Conservation (phyloP, 2,113 vertebrate genomes). For the Tiliqua scincoides region DNA sequence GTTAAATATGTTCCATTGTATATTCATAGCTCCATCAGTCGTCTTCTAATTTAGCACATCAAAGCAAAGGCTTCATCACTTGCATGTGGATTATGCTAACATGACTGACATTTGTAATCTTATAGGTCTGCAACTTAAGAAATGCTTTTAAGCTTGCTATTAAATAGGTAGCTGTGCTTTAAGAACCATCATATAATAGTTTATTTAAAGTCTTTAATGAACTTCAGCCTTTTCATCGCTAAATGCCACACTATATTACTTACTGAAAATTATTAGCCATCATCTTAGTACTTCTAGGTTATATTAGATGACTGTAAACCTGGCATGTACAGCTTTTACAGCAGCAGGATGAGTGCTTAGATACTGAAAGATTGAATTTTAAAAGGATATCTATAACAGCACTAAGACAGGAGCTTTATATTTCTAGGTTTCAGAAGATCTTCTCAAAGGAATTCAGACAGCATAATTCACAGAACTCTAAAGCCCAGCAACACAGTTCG, state of each 20-base stretch:
- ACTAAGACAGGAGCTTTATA: conserved; percentile 57
- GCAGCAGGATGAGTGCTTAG: conserved; percentile 61
- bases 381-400: conserved; percentile 54
- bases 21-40: conserved; percentile 92
- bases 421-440: conserved; percentile 40
- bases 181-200: conserved; percentile 80
- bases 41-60: conserved; percentile 90
- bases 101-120: conserved; percentile 90
- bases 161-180: conserved; percentile 80
- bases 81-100: conserved; percentile 89
- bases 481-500: conserved; percentile 62
- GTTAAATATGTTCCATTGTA: conserved; percentile 92
- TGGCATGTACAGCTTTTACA: conserved; percentile 58
- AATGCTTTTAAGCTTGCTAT: conserved; percentile 84
- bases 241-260: conserved; percentile 75
- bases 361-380: conserved; percentile 50
- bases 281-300: conserved; percentile 73
- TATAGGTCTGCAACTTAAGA: conserved; percentile 87
- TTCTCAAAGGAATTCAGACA: conserved; percentile 58
- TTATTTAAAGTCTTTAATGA: conserved; percentile 83
- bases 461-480: conserved; percentile 57
- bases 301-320: conserved; percentile 66
- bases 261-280: conserved; percentile 78
- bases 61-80: conserved; percentile 86
- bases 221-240: conserved; percentile 78